A percentile compares a stretch with the other conserved stretches of the same genome.
phyloP scores from a whole-genome alignment of 2,888 invertebrate genomes.

The Polydrusus tereticollis region DNA sequence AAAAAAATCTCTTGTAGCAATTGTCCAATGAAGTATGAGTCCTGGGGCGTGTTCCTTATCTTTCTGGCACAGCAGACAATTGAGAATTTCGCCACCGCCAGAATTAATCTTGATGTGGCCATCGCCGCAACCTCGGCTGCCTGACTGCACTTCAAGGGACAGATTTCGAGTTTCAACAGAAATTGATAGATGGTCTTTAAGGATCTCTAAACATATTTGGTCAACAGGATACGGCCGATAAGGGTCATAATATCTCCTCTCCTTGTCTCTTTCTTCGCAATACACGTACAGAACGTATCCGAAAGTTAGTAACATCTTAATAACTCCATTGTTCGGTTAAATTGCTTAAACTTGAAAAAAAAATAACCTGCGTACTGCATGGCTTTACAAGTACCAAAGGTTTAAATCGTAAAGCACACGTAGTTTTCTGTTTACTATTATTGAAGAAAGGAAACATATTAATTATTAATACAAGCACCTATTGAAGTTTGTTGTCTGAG shows the following conservation, averaged over 20 bases:
- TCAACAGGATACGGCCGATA: conserved; percentile 36
- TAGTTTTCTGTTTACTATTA: no score
- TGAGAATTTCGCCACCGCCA: conserved; percentile 55
- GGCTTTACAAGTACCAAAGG: no score
- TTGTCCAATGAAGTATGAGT: conserved; percentile 59
- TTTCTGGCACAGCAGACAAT: conserved; percentile 63
- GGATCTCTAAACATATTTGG: conserved; percentile 45
- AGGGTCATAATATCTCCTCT: neutral
- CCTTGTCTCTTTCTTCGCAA: neutral
- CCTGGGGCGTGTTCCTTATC: conserved; percentile 57
- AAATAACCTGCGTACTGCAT: no score
- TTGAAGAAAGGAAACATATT: no score
- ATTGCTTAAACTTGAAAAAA: no score
- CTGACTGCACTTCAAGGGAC: conserved; percentile 46
- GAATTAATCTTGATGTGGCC: conserved; percentile 41
- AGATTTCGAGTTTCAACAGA: conserved; percentile 46
- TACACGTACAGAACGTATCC: no score
- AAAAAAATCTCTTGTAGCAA: conserved; percentile 44
- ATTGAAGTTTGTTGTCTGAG: no score
- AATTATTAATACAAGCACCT: no score
- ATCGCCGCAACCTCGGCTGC: conserved; percentile 5
- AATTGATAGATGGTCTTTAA: conserved; percentile 48
- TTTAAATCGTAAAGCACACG: no score
- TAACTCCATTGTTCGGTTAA: no score
- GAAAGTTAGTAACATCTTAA: no score